phyloP scores from a whole-genome alignment of 2,113 vertebrate genomes.

The Rhagologus leucostigma region DNA sequence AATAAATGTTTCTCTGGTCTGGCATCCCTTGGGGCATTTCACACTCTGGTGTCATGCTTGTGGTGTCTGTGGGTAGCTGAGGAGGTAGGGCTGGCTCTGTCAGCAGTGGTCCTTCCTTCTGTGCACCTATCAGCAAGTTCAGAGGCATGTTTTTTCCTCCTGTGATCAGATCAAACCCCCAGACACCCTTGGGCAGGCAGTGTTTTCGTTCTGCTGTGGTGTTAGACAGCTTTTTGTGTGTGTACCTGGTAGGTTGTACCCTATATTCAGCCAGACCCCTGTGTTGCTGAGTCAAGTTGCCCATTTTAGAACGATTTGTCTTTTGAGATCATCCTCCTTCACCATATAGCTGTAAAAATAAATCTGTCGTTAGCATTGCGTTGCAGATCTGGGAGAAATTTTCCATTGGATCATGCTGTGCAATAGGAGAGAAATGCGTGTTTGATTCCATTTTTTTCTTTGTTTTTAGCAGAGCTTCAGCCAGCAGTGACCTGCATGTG shows the following conservation, averaged over 20 bases:
- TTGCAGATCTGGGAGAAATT: background rate
- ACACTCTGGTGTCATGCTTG: fast-evolving
- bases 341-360: background rate
- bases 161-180: background rate
- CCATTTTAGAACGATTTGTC: background rate
- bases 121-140: background rate
- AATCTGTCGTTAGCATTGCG: background rate
- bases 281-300: background rate
- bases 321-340: background rate
- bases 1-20: background rate
- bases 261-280: background rate
- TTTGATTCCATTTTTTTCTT: background rate
- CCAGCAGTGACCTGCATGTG: background rate
- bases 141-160: background rate
- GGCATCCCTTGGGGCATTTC: background rate
- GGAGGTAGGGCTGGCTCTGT: background rate
- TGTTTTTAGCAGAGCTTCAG: background rate
- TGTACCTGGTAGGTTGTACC: background rate
- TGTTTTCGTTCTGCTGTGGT: background rate
- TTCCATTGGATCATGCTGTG: background rate
- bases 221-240: background rate
- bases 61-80: background rate
- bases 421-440: background rate
- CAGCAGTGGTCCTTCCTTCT: background rate
- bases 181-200: background rate